Conservation (phyloP, 2,113 vertebrate species). For the Oceanodroma tethys region DNA sequence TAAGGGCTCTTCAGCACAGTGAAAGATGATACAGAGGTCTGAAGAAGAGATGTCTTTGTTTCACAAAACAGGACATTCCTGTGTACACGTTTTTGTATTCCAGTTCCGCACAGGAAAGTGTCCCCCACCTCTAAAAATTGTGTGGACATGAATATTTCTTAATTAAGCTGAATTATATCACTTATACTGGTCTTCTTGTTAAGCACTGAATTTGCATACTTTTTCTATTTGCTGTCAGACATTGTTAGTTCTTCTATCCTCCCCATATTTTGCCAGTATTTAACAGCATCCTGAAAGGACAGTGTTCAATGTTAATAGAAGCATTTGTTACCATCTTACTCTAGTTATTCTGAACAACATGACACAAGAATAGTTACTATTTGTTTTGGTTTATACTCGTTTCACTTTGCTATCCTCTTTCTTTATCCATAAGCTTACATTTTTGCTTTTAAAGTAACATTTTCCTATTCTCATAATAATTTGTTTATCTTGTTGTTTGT, state of each 20-base stretch:
- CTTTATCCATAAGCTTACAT: neutral
- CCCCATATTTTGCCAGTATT: neutral
- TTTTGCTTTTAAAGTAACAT: neutral
- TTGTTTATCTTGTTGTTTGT: neutral
- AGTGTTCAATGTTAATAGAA: neutral
- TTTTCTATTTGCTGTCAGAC: neutral
- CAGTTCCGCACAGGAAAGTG: neutral
- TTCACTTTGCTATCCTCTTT: neutral
- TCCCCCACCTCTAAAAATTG: neutral
- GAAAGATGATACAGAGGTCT: neutral
- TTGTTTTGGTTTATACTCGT: neutral
- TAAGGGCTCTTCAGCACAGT: neutral
- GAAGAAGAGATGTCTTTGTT: neutral
- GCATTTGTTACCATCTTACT: neutral
- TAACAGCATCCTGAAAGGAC: neutral
- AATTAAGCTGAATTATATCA: neutral
- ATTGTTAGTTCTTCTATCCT: neutral
- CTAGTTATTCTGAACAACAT: neutral
- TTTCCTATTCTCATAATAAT: neutral
- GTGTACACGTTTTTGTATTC: neutral
- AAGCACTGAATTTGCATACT: neutral
- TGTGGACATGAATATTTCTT: neutral
- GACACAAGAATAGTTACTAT: neutral
- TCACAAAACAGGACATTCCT: neutral
- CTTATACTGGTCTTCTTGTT: neutral